Percentiles rank a stretch among this genome's conserved stretches.
Conservation (phyloP, 2,797 vertebrate species). For the Chelonia mydas region DNA sequence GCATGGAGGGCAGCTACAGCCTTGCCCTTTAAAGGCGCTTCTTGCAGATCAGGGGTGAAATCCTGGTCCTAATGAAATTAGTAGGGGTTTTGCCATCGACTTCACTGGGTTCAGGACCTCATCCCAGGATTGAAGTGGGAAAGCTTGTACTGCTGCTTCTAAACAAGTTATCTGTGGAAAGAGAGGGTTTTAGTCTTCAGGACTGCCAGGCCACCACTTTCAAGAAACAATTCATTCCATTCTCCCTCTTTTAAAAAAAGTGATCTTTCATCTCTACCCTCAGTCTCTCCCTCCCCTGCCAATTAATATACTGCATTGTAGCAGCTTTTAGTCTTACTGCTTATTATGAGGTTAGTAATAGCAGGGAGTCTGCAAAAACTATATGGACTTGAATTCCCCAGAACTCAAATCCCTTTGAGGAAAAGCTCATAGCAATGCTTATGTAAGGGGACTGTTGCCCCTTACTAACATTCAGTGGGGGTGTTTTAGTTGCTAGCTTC, state of each 20-base stretch:
- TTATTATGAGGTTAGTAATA: neutral
- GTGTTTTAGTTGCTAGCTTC: too few relatives aligned
- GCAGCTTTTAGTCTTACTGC: neutral
- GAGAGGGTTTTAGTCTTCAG: neutral
- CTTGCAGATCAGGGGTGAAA: neutral
- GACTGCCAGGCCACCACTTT: neutral
- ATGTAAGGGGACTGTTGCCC: too few relatives aligned
- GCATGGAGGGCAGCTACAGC: neutral
- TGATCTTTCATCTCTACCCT: neutral
- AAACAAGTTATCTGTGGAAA: neutral
- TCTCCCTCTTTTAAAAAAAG: neutral
- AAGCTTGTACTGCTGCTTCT: too few relatives aligned
- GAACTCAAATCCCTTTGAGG: neutral
- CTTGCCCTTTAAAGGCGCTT: neutral
- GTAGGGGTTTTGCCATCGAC: neutral
- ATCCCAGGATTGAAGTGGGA: neutral
- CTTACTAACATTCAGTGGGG: too few relatives aligned
- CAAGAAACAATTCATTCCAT: neutral
- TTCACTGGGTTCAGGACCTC: neutral
- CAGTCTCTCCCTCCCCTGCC: neutral
- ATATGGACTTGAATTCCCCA: neutral
- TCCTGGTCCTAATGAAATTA: fast-evolving
- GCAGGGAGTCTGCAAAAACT: neutral
- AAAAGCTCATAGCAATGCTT: neutral
- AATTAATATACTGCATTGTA: neutral